These are phyloP conservation scores for Steatornis caripensis DNA, from an alignment of 2,113 vertebrate species.

Conservation along the genomic window DNA sequence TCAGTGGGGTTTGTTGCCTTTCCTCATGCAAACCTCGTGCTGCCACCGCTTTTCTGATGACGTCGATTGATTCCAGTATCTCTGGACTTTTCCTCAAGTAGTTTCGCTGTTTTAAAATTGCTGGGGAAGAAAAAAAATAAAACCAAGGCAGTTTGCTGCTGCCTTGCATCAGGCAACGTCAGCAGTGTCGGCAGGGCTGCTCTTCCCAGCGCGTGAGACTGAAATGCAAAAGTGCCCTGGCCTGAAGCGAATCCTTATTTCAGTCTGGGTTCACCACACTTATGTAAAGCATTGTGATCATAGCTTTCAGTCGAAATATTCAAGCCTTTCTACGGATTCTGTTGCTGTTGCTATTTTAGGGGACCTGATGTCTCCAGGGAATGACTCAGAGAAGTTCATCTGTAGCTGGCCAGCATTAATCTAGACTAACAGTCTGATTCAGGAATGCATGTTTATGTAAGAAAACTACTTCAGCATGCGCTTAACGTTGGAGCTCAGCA, in stretches of 20 bases:
- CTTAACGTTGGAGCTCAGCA: neutral
- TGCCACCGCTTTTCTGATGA: neutral
- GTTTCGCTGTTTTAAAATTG: neutral
- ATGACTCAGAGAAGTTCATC: slow-evolving; percentile 57
- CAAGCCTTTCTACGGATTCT: slow-evolving; percentile 11
- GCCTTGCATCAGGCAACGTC: neutral
- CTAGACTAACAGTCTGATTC: slow-evolving; percentile 20
- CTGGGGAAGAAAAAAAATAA: neutral
- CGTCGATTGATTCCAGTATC: neutral
- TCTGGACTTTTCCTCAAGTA: neutral
- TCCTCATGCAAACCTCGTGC: neutral
- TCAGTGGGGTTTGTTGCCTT: neutral
- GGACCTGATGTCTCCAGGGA: slow-evolving; percentile 31
- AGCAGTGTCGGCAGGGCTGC: neutral
- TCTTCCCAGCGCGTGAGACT: neutral
- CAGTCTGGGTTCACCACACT: neutral
- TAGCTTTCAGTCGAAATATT: neutral
- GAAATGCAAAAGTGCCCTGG: neutral
- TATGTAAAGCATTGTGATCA: slow-evolving; percentile 9
- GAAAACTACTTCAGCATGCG: neutral
- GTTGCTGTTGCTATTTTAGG: slow-evolving; percentile 61
- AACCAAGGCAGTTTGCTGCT: neutral
- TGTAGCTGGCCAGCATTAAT: slow-evolving; percentile 22
- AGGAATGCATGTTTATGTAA: neutral
- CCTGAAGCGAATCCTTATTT: neutral